phyloP scores from a whole-genome alignment of 2,113 vertebrate species.

The Orthonyx spaldingii region DNA sequence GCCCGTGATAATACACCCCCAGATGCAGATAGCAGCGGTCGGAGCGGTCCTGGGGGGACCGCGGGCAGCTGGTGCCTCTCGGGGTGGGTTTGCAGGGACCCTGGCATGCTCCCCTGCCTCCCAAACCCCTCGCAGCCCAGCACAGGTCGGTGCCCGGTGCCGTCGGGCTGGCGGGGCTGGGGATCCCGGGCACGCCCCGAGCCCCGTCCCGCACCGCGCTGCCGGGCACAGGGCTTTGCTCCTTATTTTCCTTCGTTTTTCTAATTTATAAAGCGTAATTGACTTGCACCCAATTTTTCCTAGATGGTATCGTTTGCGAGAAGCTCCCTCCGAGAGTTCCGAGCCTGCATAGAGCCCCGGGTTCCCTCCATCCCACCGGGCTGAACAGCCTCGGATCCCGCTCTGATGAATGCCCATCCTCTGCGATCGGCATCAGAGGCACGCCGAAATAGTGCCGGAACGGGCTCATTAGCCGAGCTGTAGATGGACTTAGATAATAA shows the following conservation, averaged over 20 bases:
- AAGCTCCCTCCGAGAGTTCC: background rate
- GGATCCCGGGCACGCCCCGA: background rate
- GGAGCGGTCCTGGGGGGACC: background rate
- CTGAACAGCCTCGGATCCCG: background rate
- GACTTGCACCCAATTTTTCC: background rate
- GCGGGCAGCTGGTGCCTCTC: background rate
- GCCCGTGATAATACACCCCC: background rate
- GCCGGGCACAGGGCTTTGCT: background rate
- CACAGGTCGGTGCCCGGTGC: background rate
- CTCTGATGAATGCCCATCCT: background rate
- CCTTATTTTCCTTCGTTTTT: background rate
- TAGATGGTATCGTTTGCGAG: background rate
- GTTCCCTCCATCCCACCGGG: background rate
- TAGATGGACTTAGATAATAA: background rate
- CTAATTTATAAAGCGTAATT: background rate
- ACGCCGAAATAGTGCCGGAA: background rate
- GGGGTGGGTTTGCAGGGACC: background rate
- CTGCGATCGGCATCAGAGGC: background rate
- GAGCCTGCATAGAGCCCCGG: background rate
- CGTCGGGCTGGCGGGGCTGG: too few species aligned
- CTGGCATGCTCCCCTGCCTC: background rate
- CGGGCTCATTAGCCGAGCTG: background rate
- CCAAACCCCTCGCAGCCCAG: background rate
- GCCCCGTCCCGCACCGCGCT: background rate
- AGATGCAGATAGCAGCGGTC: background rate